A percentile compares a stretch with the other conserved stretches of the same genome.
phyloP scores from a whole-genome alignment of 2,113 vertebrate genomes.

The Campylomormyrus tamandua region DNA sequence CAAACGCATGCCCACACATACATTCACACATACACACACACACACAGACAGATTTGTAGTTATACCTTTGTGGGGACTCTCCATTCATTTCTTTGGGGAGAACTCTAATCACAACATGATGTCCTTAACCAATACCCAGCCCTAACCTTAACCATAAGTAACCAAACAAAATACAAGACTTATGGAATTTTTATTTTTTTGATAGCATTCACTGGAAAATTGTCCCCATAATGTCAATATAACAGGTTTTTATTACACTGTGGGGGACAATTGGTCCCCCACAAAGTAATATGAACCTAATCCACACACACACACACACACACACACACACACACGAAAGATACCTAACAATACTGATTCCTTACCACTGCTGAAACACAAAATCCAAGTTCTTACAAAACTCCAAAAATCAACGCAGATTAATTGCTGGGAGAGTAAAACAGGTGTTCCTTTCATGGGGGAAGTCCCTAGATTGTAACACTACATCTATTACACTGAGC shows the following conservation, averaged over 20 bases:
- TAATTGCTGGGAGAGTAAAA: neutral
- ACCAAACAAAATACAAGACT: no score
- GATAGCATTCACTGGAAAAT: no score
- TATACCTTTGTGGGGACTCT: no score
- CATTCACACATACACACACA: neutral
- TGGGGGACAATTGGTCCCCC: neutral
- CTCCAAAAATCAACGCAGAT: neutral
- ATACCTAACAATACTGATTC: neutral
- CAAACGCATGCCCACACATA: neutral
- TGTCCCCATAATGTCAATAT: no score
- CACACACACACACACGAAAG: neutral
- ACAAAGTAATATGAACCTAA: neutral
- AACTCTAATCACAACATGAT: no score
- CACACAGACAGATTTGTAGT: neutral
- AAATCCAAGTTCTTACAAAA: neutral
- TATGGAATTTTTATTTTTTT: no score
- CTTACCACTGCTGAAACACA: neutral
- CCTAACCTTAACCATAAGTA: no score
- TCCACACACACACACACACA: neutral
- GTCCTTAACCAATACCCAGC: no score
- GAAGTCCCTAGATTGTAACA: neutral
- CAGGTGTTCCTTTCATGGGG: neutral
- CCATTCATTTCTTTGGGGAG: no score
- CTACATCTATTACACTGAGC: neutral
- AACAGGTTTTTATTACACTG: no score